Evolutionary conservation across 2,888 invertebrate species (phyloP), one percentile per base, ranked within the genome.

Genomic region (Digitonthophagus gazella): DNA sequence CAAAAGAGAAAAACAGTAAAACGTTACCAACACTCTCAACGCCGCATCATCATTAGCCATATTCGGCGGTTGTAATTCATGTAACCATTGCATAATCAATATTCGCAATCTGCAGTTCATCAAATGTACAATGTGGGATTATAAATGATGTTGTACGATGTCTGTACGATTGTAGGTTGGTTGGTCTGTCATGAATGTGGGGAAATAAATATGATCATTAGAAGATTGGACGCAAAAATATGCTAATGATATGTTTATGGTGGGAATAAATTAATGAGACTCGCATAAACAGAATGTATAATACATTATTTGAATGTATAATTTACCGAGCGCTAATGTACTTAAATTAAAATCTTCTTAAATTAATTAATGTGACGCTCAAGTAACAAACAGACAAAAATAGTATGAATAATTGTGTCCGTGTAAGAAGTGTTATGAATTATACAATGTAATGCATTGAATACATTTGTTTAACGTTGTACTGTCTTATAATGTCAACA

Each of bases 91-190:
- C 61, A 61, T 19, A 61, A 61, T 61, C 61, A 8, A 61, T 61
- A 61, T 18, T 61, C 61, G 61, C 61, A 18, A 61, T 61, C 61
- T 61, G 20, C 61, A 61, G 61, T 19, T 61, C 16, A 16, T 57
- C 15, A 15, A 57, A 57, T 14, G n/a, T n/a, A 57, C 28, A 44
- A 44, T 44, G 28, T 44, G 28, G 28, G 28, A 44, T 44, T 44
- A 44, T 44, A 44, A 44, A 44, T 44, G 28, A 44, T 44, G 28
- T 44, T 44, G 28, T 44, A 44, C 28, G 6, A 44, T 44, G 28
- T 44, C 28, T 11, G 28, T 44, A 44, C 28, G 6, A 44, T 44
- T 44, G 28, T 44, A 44, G 28, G 28, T 44, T 44, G 28, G 3
- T 44, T 44, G 28, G 28, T 11, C 28, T 8, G 28, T 8, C 28